Conservation (phyloP, 2,888 invertebrate genomes). For the Endotricha flammealis region DNA sequence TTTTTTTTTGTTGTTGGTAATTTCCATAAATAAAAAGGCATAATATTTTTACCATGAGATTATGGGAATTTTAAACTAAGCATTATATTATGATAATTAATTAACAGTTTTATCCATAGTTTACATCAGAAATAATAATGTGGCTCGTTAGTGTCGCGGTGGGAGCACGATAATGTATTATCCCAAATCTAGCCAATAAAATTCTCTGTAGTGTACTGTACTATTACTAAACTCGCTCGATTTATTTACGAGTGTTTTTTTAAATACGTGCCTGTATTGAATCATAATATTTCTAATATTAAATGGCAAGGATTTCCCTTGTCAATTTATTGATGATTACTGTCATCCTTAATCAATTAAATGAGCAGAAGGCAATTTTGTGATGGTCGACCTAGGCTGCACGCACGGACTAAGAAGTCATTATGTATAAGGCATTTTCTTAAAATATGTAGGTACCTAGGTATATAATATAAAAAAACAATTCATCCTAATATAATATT, state of each 20-base stretch:
- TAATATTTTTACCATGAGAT: too few species aligned
- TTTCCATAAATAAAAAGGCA: too few species aligned
- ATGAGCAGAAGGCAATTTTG: too few species aligned
- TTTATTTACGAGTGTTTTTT: neutral
- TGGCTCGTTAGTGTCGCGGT: slow-evolving; percentile 38
- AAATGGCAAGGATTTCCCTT: neutral
- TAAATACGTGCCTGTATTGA: neutral
- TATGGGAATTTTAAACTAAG: too few species aligned
- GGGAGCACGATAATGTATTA: slow-evolving; percentile 32
- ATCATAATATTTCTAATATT: neutral
- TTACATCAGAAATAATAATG: slow-evolving; percentile 29
- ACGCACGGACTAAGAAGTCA: too few species aligned
- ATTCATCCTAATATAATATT: too few species aligned
- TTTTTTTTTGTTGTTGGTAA: too few species aligned
- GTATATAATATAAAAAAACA: too few species aligned
- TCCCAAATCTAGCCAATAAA: slow-evolving; percentile 40
- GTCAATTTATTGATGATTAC: neutral
- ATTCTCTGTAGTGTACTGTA: slow-evolving; percentile 5
- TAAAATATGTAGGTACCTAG: too few species aligned
- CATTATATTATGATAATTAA: slow-evolving; percentile 14
- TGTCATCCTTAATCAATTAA: too few species aligned
- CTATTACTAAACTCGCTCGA: slow-evolving; percentile 1
- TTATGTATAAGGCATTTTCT: too few species aligned
- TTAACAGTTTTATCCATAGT: slow-evolving; percentile 20
- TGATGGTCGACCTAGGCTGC: too few species aligned